Evolutionary conservation across 1,140 invertebrate species (phyloP), one percentile per base, ranked within the genome.

Genomic region (Megalopta genalis): DNA sequence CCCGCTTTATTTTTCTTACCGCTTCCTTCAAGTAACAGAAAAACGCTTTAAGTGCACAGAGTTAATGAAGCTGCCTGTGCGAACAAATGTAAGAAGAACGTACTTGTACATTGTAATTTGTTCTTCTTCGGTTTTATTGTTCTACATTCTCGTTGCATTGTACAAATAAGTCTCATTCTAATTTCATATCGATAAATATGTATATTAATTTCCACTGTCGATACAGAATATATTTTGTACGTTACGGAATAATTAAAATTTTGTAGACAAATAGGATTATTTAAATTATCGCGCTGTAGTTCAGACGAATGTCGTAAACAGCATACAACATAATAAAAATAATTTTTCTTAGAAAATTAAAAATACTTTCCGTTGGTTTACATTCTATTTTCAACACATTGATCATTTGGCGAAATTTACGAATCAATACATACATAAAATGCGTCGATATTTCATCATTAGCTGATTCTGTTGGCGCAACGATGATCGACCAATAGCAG

Each of bases 311-410:
- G 57, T 59, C 3, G 21, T 25, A 18, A 68, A 23, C 9, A 60
- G 1, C 27, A 42, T 16, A 25, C 39, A 21, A n/a, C 27, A 3
- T 0, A 69, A 49, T 60, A 62, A 62, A 70, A 70, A 77, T 70
- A 70, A 25, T 21, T 21, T 70, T 77, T 70, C 74, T 49, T 62
- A 49, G 74, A 70, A 77, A 37, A 6, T 62, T 5, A 77, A 62
- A 70, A 77, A 77, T 77, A 77, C 27, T 25, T 69, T 60, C 1
- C 9, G 1, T 14, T 32, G 16, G 10, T 49, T 21, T 49, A 49
- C 7, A 46, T 54, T 54, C 18, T 54, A 54, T n/a, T 57, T n/a
- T n/a, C 6, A n/a, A n/a, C 54, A n/a, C 54, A 21, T 57, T 9
- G 21, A 57, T 57, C 9, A 57, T 57, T 57, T n/a, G n/a, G n/a